Percentiles rank a stretch among this genome's conserved stretches.
phyloP scores from a whole-genome alignment of 2,113 vertebrate genomes.

The Callaeas wilsoni region DNA sequence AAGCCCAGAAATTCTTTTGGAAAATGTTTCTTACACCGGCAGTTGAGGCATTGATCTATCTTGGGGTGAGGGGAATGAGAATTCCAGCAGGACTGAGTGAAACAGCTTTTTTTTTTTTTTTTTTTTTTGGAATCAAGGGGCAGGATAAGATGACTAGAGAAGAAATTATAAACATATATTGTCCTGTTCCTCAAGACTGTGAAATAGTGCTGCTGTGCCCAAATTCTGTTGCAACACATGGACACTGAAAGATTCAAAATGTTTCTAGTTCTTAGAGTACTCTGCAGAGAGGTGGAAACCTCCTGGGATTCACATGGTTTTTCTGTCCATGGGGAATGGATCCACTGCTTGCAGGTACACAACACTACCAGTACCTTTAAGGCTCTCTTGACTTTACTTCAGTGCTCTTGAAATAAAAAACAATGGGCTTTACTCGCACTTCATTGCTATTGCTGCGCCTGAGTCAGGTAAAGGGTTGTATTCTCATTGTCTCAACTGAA shows the following conservation, averaged over 20 bases:
- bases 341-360: neutral
- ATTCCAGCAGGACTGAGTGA: neutral
- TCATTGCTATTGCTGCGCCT: neutral
- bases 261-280: neutral
- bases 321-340: neutral
- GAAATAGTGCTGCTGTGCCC: neutral
- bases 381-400: neutral
- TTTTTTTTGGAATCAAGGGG: neutral
- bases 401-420: neutral
- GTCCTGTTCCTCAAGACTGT: neutral
- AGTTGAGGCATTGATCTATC: neutral
- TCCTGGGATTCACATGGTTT: neutral
- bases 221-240: neutral
- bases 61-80: neutral
- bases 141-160: neutral
- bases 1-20: neutral
- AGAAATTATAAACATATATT: neutral
- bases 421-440: accelerated
- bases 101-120: neutral
- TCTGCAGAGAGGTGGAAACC: neutral
- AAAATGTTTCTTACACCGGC: neutral
- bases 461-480: neutral
- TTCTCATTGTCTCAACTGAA: neutral
- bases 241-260: neutral
- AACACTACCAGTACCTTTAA: neutral